Evolutionary conservation across 2,113 vertebrate species (phyloP).

Genomic region (Quiscalus mexicanus): DNA sequence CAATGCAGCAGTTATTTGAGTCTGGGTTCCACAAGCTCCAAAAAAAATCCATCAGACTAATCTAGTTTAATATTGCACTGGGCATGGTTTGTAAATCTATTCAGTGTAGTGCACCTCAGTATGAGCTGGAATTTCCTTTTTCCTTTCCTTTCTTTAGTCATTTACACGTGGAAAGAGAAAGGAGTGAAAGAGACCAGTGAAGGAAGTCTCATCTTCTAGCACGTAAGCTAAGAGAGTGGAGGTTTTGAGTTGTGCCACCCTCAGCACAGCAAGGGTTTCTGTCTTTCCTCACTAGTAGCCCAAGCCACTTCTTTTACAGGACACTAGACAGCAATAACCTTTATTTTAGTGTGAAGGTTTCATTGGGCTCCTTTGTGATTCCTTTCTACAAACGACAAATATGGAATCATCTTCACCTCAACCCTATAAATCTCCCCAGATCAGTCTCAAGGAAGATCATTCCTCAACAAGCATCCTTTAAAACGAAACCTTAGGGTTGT

Average conservation of each 20-base stretch:
- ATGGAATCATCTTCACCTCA: not conserved
- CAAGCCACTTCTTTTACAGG: not conserved
- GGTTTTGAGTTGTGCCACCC: not conserved
- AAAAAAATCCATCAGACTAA: not conserved
- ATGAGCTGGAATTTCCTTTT: not conserved
- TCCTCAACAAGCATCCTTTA: not conserved
- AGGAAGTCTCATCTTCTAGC: not conserved
- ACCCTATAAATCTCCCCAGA: rapidly evolving
- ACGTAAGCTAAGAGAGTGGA: not conserved
- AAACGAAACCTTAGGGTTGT: not conserved
- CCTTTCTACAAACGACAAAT: not conserved
- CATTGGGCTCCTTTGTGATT: not conserved
- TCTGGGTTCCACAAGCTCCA: not conserved
- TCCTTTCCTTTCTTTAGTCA: not conserved
- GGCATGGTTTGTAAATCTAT: not conserved
- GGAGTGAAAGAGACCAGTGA: not conserved
- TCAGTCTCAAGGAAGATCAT: not conserved
- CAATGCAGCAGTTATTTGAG: not conserved
- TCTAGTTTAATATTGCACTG: not conserved
- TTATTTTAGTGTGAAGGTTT: not conserved
- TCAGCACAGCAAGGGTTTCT: not conserved
- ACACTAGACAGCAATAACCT: not conserved
- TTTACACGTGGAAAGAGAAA: not conserved
- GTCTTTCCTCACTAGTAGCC: not conserved
- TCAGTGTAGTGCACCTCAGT: not conserved